Evolutionary conservation across 2,113 vertebrate genomes (phyloP).

Genomic region (Phycodurus eques): DNA sequence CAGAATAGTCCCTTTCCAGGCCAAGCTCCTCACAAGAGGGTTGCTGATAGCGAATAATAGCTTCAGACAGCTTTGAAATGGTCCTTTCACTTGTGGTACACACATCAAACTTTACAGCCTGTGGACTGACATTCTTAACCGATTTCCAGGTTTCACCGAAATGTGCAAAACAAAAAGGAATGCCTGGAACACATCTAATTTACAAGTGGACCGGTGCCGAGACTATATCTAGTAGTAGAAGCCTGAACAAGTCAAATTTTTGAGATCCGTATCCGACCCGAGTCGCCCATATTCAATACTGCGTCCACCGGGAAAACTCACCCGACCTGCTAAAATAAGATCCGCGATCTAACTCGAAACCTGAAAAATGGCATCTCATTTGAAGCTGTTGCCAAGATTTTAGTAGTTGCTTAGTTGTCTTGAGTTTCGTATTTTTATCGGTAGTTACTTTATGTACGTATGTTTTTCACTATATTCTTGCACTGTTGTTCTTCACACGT

Average conservation of each 20-base stretch:
- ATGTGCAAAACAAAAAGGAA: slow-evolving; percentile 24
- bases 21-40: background rate
- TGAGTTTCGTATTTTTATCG: background rate
- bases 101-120: background rate
- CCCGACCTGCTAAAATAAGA: background rate
- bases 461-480: no score
- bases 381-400: background rate
- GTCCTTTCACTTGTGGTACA: slow-evolving; percentile 1
- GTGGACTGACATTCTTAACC: background rate
- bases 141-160: background rate
- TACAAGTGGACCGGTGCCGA: slow-evolving; percentile 56
- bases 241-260: background rate
- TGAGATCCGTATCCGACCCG: background rate
- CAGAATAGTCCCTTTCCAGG: background rate
- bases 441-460: no score
- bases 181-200: slow-evolving; percentile 40
- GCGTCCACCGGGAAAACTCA: background rate
- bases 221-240: background rate
- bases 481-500: background rate
- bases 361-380: background rate
- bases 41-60: background rate
- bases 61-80: background rate
- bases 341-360: background rate
- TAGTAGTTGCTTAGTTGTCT: background rate
- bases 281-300: background rate